Evolutionary conservation across 2,113 vertebrate genomes (phyloP), one percentile per base, ranked within the genome.

Genomic region (Varanus komodoensis): DNA sequence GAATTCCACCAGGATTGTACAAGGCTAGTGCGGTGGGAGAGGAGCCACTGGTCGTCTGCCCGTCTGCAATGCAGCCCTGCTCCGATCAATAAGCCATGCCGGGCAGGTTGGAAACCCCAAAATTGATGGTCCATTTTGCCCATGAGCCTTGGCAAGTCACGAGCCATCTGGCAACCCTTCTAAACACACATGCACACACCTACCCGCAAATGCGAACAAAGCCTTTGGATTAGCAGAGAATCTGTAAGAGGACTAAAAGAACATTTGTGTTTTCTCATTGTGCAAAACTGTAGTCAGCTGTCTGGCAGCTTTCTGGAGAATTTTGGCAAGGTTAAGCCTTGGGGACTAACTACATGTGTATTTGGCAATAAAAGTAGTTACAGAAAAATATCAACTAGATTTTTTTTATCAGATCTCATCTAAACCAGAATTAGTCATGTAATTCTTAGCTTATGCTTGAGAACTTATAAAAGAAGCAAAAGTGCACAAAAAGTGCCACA

Each of bases 351-450:
- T 48, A 78, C 17, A 73, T 73, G 50, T 73, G 84, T 73, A 32
- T 21, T 6, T 85, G 68, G 38, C 38, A 84, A 68, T 17, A 48
- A 29, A 68, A 54, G 6, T 8, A 82, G 6, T 69, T 23, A 25
- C 29, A 75, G 27, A 89, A 29, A 44, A 32, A n/a, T 19, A 34
- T 6, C 69, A 86, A 57, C 50, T n/a, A 27, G 54, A 48, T 82
- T 44, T 44, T 44, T 44, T 64, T 86, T 91, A 25, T 78, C 88
- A 92, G n/a, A 83, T 27, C 69, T 86, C 50, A 90, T 74, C 54
- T 38, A 74, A 87, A 32, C 7, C 52, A 88, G 79, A 86, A 3
- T 89, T 84, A 84, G 8, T 90, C 15, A 82, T 64, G 15, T 67
- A 67, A 4, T 69, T 79, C n/a, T 54, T 0, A 0, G 3, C 48